Evolutionary conservation across 2,113 vertebrate genomes (phyloP).

Genomic region (Nothocercus nigrocapillus): DNA sequence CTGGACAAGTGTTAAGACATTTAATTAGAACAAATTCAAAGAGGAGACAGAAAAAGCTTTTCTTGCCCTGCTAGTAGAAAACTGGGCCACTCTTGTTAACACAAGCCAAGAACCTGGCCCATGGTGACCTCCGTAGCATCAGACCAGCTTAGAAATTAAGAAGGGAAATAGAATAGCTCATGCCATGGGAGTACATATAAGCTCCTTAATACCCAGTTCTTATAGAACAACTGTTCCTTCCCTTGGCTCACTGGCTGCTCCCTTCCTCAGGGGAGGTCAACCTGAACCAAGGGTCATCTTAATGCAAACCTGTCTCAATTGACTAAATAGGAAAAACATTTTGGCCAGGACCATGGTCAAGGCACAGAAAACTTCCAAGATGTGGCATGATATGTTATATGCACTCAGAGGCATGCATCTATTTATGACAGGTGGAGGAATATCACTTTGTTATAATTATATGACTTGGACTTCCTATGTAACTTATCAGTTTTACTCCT

Average conservation of each 20-base stretch:
- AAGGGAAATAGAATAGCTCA: slow-evolving; percentile 30
- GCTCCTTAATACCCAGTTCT: slow-evolving; percentile 3
- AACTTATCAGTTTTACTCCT: not conserved
- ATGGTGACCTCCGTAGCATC: not conserved
- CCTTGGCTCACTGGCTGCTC: not conserved
- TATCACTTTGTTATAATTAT: not conserved
- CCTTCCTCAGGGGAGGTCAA: not conserved
- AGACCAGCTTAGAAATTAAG: slow-evolving; percentile 59
- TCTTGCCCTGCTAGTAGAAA: slow-evolving; percentile 12
- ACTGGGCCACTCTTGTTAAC: not conserved
- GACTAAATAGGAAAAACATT: not conserved
- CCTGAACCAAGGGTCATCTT: not conserved
- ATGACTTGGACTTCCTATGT: not conserved
- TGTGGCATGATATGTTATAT: accelerated
- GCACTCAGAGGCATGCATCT: not conserved
- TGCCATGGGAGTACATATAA: not conserved
- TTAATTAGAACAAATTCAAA: slow-evolving; percentile 24
- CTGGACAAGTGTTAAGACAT: not conserved
- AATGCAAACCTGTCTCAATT: not conserved
- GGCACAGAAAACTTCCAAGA: not conserved
- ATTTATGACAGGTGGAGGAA: not conserved
- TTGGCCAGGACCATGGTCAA: not conserved
- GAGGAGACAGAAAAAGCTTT: slow-evolving; percentile 17
- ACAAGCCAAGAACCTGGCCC: not conserved
- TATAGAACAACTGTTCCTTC: not conserved